These are phyloP conservation scores for Elgaria multicarinata DNA, from an alignment of 2,113 vertebrate species.

Conservation along the genomic window DNA sequence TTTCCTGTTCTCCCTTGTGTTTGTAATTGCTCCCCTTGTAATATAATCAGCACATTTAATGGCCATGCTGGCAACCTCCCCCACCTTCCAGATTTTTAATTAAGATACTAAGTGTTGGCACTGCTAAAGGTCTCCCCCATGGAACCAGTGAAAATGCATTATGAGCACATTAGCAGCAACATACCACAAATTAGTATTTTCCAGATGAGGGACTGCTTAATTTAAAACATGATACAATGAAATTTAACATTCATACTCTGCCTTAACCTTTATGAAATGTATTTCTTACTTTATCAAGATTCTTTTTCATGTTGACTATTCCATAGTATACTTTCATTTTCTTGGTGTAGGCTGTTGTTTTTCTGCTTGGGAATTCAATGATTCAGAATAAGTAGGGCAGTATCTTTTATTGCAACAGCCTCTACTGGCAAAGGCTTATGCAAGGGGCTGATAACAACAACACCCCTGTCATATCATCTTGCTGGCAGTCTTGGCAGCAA, in stretches of 20 bases:
- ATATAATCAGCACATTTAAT: constrained; percentile 69
- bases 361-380: not conserved
- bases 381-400: not conserved
- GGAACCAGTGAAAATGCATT: constrained; percentile 14
- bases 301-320: not conserved
- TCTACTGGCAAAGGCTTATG: not conserved
- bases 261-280: not conserved
- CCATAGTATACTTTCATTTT: not conserved
- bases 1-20: constrained; percentile 68
- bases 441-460: not conserved
- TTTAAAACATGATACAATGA: not conserved
- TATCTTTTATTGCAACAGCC: not conserved
- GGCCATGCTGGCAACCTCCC: constrained; percentile 63
- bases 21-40: constrained; percentile 66
- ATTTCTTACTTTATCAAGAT: not conserved
- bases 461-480: not conserved
- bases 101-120: not conserved
- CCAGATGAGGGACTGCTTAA: not conserved
- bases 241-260: not conserved
- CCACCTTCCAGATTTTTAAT: constrained; percentile 39
- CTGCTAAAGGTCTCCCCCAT: not conserved
- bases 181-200: not conserved
- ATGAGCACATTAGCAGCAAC: constrained; percentile 8
- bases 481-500: not conserved
- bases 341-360: not conserved